phyloP scores from a whole-genome alignment of 92 coral and sea anemone species.

The Siderastrea radians region DNA sequence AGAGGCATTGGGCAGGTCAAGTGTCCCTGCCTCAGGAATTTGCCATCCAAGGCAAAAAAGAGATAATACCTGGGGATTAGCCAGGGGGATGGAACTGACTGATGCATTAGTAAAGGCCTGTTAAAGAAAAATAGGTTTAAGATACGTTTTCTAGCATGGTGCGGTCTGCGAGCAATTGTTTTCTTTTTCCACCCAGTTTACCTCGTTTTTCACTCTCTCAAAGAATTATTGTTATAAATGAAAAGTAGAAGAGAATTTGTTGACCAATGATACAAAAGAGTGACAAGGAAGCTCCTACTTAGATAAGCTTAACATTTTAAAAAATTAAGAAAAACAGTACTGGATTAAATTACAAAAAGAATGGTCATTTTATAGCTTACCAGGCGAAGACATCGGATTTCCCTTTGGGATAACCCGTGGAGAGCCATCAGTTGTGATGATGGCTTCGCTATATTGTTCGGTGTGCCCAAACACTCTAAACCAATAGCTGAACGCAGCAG shows the following conservation, averaged over 20 bases:
- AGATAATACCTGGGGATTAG: background rate
- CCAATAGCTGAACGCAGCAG: conserved; percentile 33
- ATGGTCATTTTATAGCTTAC: conserved; percentile 15
- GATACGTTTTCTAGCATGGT: too few relatives aligned
- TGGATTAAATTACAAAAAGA: background rate
- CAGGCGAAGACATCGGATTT: conserved; percentile 60
- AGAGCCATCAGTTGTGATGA: conserved; percentile 31
- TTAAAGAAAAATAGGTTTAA: background rate
- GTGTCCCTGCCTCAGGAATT: background rate
- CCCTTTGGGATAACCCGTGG: conserved; percentile 32
- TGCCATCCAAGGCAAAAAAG: conserved; percentile 9
- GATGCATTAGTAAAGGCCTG: conserved; percentile 2
- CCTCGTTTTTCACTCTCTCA: background rate
- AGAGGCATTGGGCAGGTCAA: conserved; percentile 10
- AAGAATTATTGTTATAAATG: too few relatives aligned
- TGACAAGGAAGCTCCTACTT: conserved; percentile 13
- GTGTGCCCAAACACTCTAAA: conserved; percentile 59
- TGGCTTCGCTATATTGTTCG: conserved; percentile 48
- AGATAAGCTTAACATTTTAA: conserved; percentile 10
- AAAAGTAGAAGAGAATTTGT: too few relatives aligned
- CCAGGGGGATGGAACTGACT: background rate
- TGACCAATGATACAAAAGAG: conserved; percentile 7
- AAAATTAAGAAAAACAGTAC: background rate
- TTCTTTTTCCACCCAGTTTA: too few relatives aligned
- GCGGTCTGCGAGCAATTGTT: too few relatives aligned